These are phyloP conservation scores for Smittia sp. DNA, from an alignment of 2,888 invertebrate genomes.

Conservation along the genomic window DNA sequence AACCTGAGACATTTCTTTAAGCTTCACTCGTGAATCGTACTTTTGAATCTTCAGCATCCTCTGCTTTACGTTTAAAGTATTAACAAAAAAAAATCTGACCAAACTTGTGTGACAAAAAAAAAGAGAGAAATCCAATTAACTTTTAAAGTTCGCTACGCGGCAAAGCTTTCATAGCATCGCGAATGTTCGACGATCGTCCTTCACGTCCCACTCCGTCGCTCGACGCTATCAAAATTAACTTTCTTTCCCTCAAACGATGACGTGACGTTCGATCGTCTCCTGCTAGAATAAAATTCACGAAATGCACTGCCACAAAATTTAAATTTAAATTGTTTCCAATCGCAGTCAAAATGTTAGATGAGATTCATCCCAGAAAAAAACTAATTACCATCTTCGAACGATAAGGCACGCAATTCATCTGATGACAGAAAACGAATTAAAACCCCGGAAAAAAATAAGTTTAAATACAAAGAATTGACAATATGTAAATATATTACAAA, in stretches of 20 bases:
- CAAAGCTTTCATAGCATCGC: not conserved
- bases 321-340: constrained; percentile 5
- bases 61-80: constrained; percentile 4
- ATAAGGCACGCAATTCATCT: constrained; percentile 5
- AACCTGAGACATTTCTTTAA: not conserved
- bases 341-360: not conserved
- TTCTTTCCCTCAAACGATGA: not conserved
- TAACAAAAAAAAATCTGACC: not conserved
- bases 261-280: not conserved
- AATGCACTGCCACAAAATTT: constrained; percentile 22
- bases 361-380: not conserved
- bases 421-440: constrained; percentile 21
- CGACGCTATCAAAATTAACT: not conserved
- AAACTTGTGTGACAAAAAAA: not conserved
- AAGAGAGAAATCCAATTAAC: not conserved
- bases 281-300: not conserved
- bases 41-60: not conserved
- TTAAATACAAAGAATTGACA: constrained; percentile 27
- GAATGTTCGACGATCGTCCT: too few relatives aligned
- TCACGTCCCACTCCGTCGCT: too few relatives aligned
- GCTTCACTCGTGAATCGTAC: not conserved
- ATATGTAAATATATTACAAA: constrained; percentile 16
- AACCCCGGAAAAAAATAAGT: constrained; percentile 18
- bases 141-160: not conserved
- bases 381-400: not conserved